Percentiles rank a stretch among this genome's conserved stretches.
Conservation (phyloP, 2,888 invertebrate genomes). For the Ormyrus nitidulus region DNA sequence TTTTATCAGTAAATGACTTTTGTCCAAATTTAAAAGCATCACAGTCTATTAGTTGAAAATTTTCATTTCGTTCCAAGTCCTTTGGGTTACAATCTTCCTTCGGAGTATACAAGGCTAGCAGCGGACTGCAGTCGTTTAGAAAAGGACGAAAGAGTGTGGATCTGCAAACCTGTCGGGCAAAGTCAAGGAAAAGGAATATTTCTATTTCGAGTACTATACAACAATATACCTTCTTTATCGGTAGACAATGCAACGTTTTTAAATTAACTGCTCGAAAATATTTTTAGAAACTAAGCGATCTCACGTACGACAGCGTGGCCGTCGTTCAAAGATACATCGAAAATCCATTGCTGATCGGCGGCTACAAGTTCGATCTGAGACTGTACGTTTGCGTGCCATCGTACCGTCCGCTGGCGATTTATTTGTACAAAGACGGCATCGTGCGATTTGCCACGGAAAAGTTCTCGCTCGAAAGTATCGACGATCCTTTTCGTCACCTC, state of each 20-base stretch:
- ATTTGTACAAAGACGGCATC: constrained; percentile 92
- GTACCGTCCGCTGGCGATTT: constrained; percentile 90
- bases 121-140: constrained; percentile 83
- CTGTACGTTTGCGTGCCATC: constrained; percentile 93
- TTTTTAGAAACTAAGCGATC: constrained; percentile 84
- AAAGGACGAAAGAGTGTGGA: constrained; percentile 81
- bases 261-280: background rate
- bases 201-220: constrained; percentile 82
- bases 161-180: constrained; percentile 91
- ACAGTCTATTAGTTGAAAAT: background rate
- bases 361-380: constrained; percentile 94
- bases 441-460: constrained; percentile 90
- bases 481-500: constrained; percentile 90
- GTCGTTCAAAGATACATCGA: constrained; percentile 90
- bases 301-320: constrained; percentile 86
- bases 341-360: constrained; percentile 87
- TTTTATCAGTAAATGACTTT: constrained; percentile 14
- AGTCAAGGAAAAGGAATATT: constrained; percentile 91
- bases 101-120: constrained; percentile 89
- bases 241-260: background rate
- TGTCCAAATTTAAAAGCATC: background rate
- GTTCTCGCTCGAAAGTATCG: constrained; percentile 88
- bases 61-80: constrained; percentile 78
- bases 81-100: constrained; percentile 86
- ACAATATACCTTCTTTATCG: background rate